Evolutionary conservation across 2,888 invertebrate genomes (phyloP), one percentile per base, ranked within the genome.

Genomic region (Melanostoma mellinum): DNA sequence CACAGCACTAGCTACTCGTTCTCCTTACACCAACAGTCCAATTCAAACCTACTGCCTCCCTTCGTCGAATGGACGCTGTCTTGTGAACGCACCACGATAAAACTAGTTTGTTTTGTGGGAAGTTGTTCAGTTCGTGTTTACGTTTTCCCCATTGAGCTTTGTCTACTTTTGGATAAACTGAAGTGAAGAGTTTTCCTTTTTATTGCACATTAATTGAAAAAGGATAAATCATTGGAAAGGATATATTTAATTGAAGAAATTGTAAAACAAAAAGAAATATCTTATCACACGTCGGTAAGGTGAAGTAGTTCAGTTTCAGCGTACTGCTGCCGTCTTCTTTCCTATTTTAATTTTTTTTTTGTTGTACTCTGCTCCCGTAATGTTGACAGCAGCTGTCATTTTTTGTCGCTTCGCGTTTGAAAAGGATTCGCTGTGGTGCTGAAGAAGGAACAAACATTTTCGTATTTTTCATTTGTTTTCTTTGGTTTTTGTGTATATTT

Each of bases 111-210:
- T 86, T 86, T 86, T 85, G 82, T 85, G 85, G 80, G 74, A 85
- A 86, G 79, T 72, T 81, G 86, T 82, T 87, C 88, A 88, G 88
- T 89, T 87, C 87, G 87, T 88, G 87, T 88, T 88, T 87, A 86
- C 86, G 86, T 87, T 88, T 88, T 87, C 86, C 80, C 85, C 74
- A 72, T 82, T 72, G n/a, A 82, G 52, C 77, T 78, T 81, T 78
- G 69, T 53, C 55, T 53, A 40, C 32, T 30, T 44, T 58, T 20
- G 8, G 48, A 61, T 60, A 60, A 35, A 63, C 50, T 32, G 3
- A 10, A 48, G 71, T 80, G 5, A 33, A 44, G 35, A 55, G 61
- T 56, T 44, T 55, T 61, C 33, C 20, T 9, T 35, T 35, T 35
- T 20, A 4, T 2, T 40, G 33, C 36, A 53, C 36, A 53, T 72